A percentile compares a stretch with the other conserved stretches of the same genome.
phyloP scores from a whole-genome alignment of 2,888 invertebrate species.

The Rugalucina vietnamica region DNA sequence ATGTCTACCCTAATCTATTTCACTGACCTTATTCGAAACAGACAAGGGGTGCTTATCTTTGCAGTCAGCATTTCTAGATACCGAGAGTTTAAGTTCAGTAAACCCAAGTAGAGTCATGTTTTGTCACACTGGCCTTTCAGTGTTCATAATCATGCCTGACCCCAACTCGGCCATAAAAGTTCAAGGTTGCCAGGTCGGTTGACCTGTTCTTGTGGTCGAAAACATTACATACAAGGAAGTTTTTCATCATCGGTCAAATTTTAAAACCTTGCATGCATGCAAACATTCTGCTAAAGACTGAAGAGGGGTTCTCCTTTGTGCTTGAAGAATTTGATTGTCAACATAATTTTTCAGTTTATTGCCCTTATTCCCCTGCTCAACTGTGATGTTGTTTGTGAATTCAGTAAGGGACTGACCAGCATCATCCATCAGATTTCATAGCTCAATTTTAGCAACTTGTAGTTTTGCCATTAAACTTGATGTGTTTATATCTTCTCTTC shows the following conservation, averaged over 20 bases:
- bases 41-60: constrained; percentile 33
- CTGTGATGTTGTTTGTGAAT: neutral
- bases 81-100: constrained; percentile 41
- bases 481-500: constrained; percentile 39
- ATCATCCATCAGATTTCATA: constrained; percentile 7
- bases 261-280: constrained; percentile 16
- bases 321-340: neutral
- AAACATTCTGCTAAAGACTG: constrained; percentile 28
- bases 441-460: constrained; percentile 4
- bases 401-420: neutral
- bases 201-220: constrained; percentile 38
- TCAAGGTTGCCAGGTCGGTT: neutral
- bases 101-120: constrained; percentile 40
- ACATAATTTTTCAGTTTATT: neutral
- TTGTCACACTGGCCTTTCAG: neutral
- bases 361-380: constrained; percentile 6
- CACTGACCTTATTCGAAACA: constrained; percentile 41
- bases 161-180: neutral
- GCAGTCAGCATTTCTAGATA: constrained; percentile 27
- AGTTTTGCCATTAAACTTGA: constrained; percentile 32
- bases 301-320: constrained; percentile 9
- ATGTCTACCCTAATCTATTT: constrained; percentile 34
- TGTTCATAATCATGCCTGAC: neutral
- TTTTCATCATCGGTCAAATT: constrained; percentile 18
- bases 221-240: constrained; percentile 22